Evolutionary conservation across 2,113 vertebrate genomes (phyloP), one percentile per base, ranked within the genome.

Genomic region (Lophura nycthemera): DNA sequence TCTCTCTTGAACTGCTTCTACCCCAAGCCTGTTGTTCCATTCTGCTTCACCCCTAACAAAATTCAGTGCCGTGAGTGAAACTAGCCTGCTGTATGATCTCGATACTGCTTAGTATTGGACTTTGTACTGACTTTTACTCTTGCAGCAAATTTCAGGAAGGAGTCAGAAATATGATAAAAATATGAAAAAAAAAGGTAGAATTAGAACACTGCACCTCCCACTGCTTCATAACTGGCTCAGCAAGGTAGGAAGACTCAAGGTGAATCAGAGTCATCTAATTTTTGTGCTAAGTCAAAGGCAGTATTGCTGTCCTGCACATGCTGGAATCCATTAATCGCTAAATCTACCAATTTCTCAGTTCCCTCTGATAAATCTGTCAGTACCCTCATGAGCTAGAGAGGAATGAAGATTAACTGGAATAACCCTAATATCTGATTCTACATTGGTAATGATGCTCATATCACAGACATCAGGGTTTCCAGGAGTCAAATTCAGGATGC

Each of bases 11-110:
- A 13, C 22, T 78, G 43, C 25, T 47, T 27, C 30, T 57, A 48
- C 10, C 1, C 1, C 20, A 72, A 69, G 70, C 12, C 13, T 1
- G 0, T 21, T n/a, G 17, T 74, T 77, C 18, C 25, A 56, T 7
- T 63, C 42, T 85, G 45, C 27, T 65, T 82, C 54, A 25, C 77
- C 48, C 40, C 34, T 30, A 43, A 84, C 13, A 89, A 64, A 43
- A 59, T 10, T 6, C 21, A 84, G 3, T 59, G 66, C 11, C 19
- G 6, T 48, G 2, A 21, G 3, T 64, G 66, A 77, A 84, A 14
- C 29, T 79, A 75, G 21, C 6, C 20, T 36, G 32, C 11, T 20
- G 11, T 48, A 36, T 75, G 20, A 36, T 82, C 48, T 73, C 82
- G 24, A 20, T 79, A 36, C 24, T 66, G 27, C 22, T 43, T 30